A percentile compares a stretch with the other conserved stretches of the same genome.
Conservation (phyloP, 2,113 vertebrate genomes). For the Dissostichus mawsoni region DNA sequence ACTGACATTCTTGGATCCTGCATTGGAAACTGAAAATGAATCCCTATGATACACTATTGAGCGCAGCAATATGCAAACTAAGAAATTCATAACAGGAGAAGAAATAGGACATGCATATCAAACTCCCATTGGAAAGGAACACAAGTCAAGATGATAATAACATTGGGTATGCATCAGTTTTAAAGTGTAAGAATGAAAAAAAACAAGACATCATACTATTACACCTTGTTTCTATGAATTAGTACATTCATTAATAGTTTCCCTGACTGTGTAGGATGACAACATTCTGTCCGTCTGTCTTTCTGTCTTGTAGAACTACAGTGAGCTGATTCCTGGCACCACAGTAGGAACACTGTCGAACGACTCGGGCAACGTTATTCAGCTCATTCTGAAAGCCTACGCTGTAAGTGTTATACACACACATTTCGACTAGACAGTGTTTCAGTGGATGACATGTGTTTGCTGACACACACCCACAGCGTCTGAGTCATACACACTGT, state of each 20-base stretch:
- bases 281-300: background rate
- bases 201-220: background rate
- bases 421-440: constrained; percentile 57
- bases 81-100: background rate
- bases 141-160: background rate
- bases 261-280: background rate
- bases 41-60: constrained; percentile 8
- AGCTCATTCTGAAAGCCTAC: constrained; percentile 94
- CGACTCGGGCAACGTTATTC: constrained; percentile 94
- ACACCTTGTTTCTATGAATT: background rate
- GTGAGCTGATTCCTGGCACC: constrained; percentile 95
- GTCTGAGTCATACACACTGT: constrained; percentile 54
- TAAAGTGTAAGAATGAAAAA: background rate
- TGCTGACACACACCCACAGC: constrained; percentile 68
- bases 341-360: constrained; percentile 91
- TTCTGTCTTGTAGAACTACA: constrained; percentile 90
- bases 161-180: background rate
- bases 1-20: constrained; percentile 45
- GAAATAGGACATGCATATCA: background rate
- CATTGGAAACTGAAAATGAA: constrained; percentile 39
- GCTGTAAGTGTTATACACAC: constrained; percentile 83
- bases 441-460: constrained; percentile 61
- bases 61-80: constrained; percentile 5
- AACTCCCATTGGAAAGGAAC: background rate
- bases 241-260: background rate